Base-by-base conservation (phyloP, 1,140 invertebrate genomes). In the Trachymyrmex cornetzi region DNA sequence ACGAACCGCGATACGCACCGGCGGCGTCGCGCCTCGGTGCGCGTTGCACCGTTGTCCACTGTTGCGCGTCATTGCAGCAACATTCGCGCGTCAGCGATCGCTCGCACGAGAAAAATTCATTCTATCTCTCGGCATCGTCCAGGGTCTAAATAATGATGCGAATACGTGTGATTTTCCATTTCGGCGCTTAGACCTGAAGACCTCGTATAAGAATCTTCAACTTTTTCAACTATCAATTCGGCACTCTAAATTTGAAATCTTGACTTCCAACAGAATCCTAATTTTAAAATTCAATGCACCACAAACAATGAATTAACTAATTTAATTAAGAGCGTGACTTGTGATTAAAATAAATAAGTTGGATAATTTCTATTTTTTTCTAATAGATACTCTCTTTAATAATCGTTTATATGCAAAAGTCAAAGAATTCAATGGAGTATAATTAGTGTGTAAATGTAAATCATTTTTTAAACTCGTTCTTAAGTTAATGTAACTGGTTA, bases 41-140 rank as follows among this genome's bases (percentile, higher is more conserved):
- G 71, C 82, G 87, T 77, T 86, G 88, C 88, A 89, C 84, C 88
- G 79, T 64, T 88, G 64, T 82, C 71, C 82, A 82, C 88, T 88
- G 69, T 88, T 89, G 88, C 88, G 88, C 88, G 64, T 81, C 88
- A 88, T 77, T 71, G 66, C 59, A 22, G 50, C 61, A 81, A 81
- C 30, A 27, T 38, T 81, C 64, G 79, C 38, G n/a, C 2, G 30
- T 34, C 22, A 5, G n/a, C 48, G 66, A 81, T 69, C 77, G 44
- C 55, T 57, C 34, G 57, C n/a, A 24, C 53, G 38, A 7, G 16
- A 87, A 66, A 79, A 77, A 24, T 75, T 81, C 63, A 14, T 44
- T 77, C 22, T n/a, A 79, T 61, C 77, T 44, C 64, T 14, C 34
- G 6, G 22, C n/a, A 12, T 48, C 38, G 12, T 69, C 44, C 64